phyloP scores from a whole-genome alignment of 2,797 vertebrate genomes.

The Scolopax bukidnonensis region DNA sequence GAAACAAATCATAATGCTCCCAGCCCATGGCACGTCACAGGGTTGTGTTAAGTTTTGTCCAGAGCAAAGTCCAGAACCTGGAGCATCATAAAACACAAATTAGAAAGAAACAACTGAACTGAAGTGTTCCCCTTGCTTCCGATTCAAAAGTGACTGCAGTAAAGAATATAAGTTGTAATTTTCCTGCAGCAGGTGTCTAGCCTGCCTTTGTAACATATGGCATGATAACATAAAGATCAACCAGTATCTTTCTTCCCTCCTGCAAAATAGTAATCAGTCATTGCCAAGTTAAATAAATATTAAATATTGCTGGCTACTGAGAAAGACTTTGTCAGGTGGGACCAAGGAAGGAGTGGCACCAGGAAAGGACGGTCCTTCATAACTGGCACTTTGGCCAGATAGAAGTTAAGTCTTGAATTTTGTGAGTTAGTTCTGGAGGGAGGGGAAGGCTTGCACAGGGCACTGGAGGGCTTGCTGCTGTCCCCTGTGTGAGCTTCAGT shows the following conservation, averaged over 20 bases:
- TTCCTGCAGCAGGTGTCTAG: background rate
- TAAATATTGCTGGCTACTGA: background rate
- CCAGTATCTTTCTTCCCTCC: background rate
- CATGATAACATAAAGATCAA: background rate
- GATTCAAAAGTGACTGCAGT: background rate
- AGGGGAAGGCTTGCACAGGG: background rate
- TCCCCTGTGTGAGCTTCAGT: background rate
- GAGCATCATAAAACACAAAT: constrained; percentile 39
- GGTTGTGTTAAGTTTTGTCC: constrained; percentile 33
- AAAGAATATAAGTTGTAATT: background rate
- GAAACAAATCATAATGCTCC: constrained; percentile 35
- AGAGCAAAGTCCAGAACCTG: constrained; percentile 64
- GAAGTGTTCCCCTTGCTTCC: background rate
- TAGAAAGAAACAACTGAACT: background rate
- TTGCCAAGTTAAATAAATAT: background rate
- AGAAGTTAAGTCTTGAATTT: background rate
- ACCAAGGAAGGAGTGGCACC: background rate
- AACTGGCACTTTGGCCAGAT: background rate
- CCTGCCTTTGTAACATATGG: background rate
- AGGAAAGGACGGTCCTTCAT: background rate
- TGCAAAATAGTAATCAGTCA: background rate
- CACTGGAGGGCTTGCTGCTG: background rate
- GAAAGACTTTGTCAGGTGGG: background rate
- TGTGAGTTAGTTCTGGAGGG: background rate
- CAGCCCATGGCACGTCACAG: constrained; percentile 29